Percentiles rank a stretch among this genome's conserved stretches.
Conservation (phyloP, 2,888 invertebrate genomes). For the Dryocosmus kuriphilus region DNA sequence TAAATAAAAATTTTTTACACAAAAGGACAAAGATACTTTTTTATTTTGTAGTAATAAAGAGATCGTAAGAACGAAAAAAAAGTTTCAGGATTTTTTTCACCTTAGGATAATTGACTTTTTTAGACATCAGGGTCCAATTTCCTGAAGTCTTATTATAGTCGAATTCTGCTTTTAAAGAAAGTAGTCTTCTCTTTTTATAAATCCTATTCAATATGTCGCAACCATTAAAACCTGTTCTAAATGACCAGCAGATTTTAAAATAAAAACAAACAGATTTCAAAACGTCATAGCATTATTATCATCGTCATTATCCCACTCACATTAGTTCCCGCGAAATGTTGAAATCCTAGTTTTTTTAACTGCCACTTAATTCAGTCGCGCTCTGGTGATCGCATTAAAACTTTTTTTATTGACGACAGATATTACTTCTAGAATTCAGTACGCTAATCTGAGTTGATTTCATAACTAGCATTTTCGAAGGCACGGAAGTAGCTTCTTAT, state of each 20-base stretch:
- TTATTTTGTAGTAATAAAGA: too few species aligned
- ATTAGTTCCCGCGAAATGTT: neutral
- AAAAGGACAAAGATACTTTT: too few species aligned
- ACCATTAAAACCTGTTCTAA: neutral
- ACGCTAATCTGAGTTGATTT: neutral
- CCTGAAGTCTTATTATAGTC: neutral
- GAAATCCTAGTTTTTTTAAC: neutral
- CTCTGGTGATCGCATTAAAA: neutral
- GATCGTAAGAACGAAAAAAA: too few species aligned
- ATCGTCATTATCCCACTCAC: neutral
- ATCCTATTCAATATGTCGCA: neutral
- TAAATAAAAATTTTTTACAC: too few species aligned
- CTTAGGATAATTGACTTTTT: too few species aligned
- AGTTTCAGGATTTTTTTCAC: too few species aligned
- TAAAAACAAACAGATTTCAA: neutral
- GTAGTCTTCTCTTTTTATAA: neutral
- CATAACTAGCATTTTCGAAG: constrained; percentile 24
- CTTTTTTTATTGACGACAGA: neutral
- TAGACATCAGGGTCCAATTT: neutral
- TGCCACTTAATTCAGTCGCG: neutral
- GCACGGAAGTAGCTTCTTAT: constrained; percentile 24
- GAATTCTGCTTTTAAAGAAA: neutral
- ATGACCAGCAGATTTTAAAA: neutral
- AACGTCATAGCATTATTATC: neutral
- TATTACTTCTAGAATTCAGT: neutral